Evolutionary conservation across 2,888 invertebrate species (phyloP).

Genomic region (Ecliptopera silaceata): DNA sequence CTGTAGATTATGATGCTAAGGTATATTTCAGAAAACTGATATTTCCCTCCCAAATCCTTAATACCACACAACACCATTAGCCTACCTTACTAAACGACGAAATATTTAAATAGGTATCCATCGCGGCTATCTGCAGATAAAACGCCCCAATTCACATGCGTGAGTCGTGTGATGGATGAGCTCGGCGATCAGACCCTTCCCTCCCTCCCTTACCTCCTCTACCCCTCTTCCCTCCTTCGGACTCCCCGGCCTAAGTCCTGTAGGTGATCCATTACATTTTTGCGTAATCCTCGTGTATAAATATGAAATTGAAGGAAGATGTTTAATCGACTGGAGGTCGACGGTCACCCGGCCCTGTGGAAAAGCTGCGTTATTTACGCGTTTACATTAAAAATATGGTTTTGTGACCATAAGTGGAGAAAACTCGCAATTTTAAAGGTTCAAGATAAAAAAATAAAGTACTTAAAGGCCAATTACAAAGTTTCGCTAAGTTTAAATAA

Average conservation of each 20-base stretch:
- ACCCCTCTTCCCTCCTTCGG: constrained; percentile 34
- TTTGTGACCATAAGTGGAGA: too few relatives aligned
- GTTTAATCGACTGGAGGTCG: constrained; percentile 82
- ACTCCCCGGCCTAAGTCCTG: constrained; percentile 67
- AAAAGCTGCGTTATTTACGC: constrained; percentile 62
- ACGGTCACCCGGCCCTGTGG: constrained; percentile 68
- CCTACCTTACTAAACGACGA: constrained; percentile 65
- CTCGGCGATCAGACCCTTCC: constrained; percentile 80
- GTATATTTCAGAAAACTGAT: background rate
- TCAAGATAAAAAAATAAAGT: too few relatives aligned
- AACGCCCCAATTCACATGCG: constrained; percentile 83
- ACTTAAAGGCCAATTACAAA: too few relatives aligned
- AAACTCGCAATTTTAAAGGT: too few relatives aligned
- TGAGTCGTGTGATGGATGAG: constrained; percentile 82
- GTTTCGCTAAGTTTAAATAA: too few relatives aligned
- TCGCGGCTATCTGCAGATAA: constrained; percentile 80
- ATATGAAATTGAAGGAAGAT: constrained; percentile 83
- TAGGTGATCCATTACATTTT: constrained; percentile 83
- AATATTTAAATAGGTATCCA: constrained; percentile 81
- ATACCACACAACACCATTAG: constrained; percentile 24
- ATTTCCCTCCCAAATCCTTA: background rate
- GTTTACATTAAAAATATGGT: constrained; percentile 26
- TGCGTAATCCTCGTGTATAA: constrained; percentile 83
- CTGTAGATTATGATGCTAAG: background rate
- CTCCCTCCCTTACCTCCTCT: constrained; percentile 52